Evolutionary conservation across 92 coral and sea anemone species (phyloP).

Genomic region (Scolanthus callimorphus): DNA sequence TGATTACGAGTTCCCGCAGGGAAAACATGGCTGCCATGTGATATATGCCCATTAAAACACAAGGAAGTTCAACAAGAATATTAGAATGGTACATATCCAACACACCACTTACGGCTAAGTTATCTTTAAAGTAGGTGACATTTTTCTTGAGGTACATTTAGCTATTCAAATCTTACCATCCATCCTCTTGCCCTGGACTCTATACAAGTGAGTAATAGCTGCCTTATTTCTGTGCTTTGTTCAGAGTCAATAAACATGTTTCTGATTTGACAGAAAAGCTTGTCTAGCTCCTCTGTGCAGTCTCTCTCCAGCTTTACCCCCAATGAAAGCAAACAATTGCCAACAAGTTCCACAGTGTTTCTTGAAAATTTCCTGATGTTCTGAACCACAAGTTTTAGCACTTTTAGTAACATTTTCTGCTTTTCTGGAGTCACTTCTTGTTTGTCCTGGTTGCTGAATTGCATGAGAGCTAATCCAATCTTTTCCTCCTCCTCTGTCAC

Average conservation of each 20-base stretch:
- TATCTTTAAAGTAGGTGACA: background rate
- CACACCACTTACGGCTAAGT: background rate
- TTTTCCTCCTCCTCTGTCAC: too few relatives aligned
- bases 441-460: too few relatives aligned
- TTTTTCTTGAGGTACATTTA: background rate
- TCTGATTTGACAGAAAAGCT: slow-evolving; percentile 6
- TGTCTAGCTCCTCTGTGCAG: slow-evolving; percentile 4
- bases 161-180: slow-evolving; percentile 4
- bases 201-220: slow-evolving; percentile 2
- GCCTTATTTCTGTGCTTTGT: slow-evolving; percentile 1
- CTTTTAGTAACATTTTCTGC: too few relatives aligned
- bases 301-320: slow-evolving; percentile 4
- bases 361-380: too few relatives aligned
- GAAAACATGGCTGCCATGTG: too few relatives aligned
- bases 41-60: background rate
- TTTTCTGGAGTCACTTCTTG: too few relatives aligned
- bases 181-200: slow-evolving; percentile 15
- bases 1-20: too few relatives aligned
- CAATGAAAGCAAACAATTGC: background rate
- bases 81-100: background rate
- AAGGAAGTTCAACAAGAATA: background rate
- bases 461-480: too few relatives aligned
- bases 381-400: too few relatives aligned
- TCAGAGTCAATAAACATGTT: slow-evolving; percentile 12
- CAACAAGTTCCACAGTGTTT: too few relatives aligned